Evolutionary conservation across 2,888 invertebrate genomes (phyloP).

Genomic region (Eupelmus urozonus): DNA sequence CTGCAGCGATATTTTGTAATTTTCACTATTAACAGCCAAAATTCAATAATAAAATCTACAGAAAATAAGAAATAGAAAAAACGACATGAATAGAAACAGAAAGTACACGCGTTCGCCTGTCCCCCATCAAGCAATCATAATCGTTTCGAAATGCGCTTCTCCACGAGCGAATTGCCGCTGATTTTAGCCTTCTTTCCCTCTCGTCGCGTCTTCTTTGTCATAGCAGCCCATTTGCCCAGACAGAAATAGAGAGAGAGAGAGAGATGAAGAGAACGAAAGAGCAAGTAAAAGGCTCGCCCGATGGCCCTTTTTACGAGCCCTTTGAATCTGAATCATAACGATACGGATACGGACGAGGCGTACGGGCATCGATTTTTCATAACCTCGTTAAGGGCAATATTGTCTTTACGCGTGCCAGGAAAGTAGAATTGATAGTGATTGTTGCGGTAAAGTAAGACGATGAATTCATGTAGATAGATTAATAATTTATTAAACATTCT

Average conservation of each 20-base stretch:
- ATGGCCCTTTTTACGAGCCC: conserved; percentile 57
- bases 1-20: no score
- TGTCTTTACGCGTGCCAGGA: background rate
- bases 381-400: conserved; percentile 33
- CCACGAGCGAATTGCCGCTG: conserved; percentile 48
- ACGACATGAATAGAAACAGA: background rate
- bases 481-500: no score
- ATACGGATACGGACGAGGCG: conserved; percentile 26
- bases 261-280: background rate
- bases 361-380: conserved; percentile 34
- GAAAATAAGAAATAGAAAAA: conserved; percentile 32
- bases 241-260: background rate
- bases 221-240: conserved; percentile 55
- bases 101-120: conserved; percentile 45
- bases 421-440: no score
- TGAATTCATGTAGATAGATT: no score
- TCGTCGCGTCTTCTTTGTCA: conserved; percentile 48
- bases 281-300: conserved; percentile 19
- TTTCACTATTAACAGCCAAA: no score
- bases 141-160: conserved; percentile 43
- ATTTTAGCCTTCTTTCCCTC: conserved; percentile 52
- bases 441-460: no score
- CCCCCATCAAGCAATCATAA: conserved; percentile 44
- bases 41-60: no score
- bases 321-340: conserved; percentile 57